Evolutionary conservation across 2,888 invertebrate genomes (phyloP).

Genomic region (Vanessa cardui): DNA sequence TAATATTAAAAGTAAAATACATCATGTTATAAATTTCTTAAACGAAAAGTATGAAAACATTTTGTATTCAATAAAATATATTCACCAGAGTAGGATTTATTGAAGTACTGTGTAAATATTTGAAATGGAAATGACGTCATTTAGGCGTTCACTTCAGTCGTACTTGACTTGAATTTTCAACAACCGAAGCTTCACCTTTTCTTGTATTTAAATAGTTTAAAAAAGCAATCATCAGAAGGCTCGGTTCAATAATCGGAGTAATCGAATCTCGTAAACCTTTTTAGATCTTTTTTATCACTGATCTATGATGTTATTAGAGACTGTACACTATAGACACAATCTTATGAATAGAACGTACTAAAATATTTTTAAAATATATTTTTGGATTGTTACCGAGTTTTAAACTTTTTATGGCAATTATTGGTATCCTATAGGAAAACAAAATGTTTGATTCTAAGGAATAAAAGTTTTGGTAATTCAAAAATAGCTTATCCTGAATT

Average conservation of each 20-base stretch:
- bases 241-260: conserved; percentile 57
- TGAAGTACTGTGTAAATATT: conserved; percentile 24
- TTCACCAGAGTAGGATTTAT: conserved; percentile 13
- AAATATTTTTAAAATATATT: not conserved
- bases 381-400: too few species aligned
- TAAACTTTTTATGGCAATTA: too few species aligned
- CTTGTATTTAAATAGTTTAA: conserved; percentile 42
- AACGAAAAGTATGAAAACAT: not conserved
- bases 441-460: too few species aligned
- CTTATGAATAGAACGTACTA: not conserved
- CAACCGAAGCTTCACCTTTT: conserved; percentile 15
- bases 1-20: too few species aligned
- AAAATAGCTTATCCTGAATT: too few species aligned
- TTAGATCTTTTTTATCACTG: conserved; percentile 46
- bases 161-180: conserved; percentile 15
- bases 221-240: conserved; percentile 46
- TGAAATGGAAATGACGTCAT: conserved; percentile 23
- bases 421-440: too few species aligned
- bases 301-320: conserved; percentile 6
- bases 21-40: not conserved
- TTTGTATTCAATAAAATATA: conserved; percentile 1
- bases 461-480: too few species aligned
- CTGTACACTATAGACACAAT: not conserved
- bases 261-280: conserved; percentile 58
- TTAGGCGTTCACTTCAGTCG: conserved; percentile 12